Base-by-base conservation (phyloP, 2,888 invertebrate genomes). In the Choreutis nemorana region DNA sequence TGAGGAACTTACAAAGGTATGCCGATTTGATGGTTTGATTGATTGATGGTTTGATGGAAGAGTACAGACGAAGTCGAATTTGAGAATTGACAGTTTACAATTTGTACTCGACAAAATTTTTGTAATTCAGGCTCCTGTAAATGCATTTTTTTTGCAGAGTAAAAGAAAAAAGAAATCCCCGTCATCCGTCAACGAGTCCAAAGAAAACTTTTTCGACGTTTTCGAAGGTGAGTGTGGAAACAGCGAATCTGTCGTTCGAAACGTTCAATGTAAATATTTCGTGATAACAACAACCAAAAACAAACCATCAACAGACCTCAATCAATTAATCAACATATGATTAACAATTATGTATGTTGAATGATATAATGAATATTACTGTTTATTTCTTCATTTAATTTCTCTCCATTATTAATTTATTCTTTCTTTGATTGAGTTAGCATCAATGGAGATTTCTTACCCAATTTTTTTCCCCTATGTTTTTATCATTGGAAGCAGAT, bases 1-100 rank as follows among this genome's bases (percentile, higher is more conserved):
- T 0, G 82, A 83, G 14, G 82, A 83, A 49, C 61, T 83, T 12
- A 81, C 82, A 1, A 73, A 72, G 64, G 77, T 73, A 45, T 27
- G 8, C 21, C 6, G 13, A 25, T 3, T 12, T 14, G 10, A 14
- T 21, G 2, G 24, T 2, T 8, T 16, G 16, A 26, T 26, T 14
- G 8, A 16, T 14, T 3, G 7, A 4, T 13, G 3, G 13, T 3
- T 8, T 8, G n/a, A n/a, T n/a, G n/a, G n/a, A n/a, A n/a, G n/a
- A n/a, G n/a, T n/a, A n/a, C n/a, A n/a, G n/a, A n/a, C n/a, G n/a
- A n/a, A 18, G 18, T 6, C 18, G 8, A 18, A 18, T 18, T 18
- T 5, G 8, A 18, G 8, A 5, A 18, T 6, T 18, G 18, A 6
- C 8, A 6, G 26, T 26, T 26, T 15, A 23, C 12, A 25, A 7